A percentile compares a stretch with the other conserved stretches of the same genome.
Conservation (phyloP, 2,797 vertebrate species). For the Bovichtus variegatus region DNA sequence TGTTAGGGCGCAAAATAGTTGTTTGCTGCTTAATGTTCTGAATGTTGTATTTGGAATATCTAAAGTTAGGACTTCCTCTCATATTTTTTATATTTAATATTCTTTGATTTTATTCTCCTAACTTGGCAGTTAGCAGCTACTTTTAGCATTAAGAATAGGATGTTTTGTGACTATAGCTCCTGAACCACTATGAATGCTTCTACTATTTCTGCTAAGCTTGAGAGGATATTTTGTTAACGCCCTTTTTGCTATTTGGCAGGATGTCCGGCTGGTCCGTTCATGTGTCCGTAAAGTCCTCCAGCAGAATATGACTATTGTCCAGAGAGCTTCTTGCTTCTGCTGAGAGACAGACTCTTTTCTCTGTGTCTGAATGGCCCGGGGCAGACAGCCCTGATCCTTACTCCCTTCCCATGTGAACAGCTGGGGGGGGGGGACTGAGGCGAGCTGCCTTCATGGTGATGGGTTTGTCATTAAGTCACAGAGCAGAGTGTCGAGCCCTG, state of each 20-base stretch:
- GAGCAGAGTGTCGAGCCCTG: constrained; percentile 34
- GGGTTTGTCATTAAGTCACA: constrained; percentile 62
- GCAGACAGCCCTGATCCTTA: constrained; percentile 47
- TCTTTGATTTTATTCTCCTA: not conserved
- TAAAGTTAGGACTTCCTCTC: not conserved
- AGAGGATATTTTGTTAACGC: constrained; percentile 8
- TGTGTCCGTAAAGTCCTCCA: constrained; percentile 31
- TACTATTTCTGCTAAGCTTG: constrained; percentile 27
- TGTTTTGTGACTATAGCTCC: not conserved
- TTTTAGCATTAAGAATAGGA: no score
- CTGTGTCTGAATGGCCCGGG: constrained; percentile 48
- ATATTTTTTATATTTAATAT: not conserved
- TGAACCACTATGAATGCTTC: constrained; percentile 25
- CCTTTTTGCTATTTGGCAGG: constrained; percentile 27
- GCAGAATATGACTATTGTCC: constrained; percentile 81
- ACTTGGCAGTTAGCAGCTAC: not conserved
- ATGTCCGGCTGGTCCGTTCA: constrained; percentile 16
- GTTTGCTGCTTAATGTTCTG: no score
- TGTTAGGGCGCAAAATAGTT: no score
- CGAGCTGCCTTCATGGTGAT: constrained; percentile 46
- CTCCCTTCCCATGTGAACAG: constrained; percentile 56
- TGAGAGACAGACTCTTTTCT: constrained; percentile 72
- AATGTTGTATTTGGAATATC: no score
- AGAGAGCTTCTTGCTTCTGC: constrained; percentile 52
- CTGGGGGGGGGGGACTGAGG: constrained; percentile 56